phyloP scores from a whole-genome alignment of 2,797 vertebrate species.

The Phrynocephalus guinanensis region DNA sequence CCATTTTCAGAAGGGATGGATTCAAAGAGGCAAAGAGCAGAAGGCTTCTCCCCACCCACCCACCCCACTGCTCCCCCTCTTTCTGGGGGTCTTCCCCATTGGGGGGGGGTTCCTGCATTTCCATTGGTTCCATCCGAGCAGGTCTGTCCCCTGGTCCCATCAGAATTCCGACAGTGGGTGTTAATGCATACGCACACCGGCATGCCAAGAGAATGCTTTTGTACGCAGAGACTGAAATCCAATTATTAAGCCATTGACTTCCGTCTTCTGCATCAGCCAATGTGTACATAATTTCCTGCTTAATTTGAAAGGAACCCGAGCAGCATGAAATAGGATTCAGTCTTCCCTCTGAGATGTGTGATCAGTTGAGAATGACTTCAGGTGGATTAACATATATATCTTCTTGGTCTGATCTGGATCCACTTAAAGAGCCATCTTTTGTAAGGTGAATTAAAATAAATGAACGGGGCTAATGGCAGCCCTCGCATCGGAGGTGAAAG shows the following conservation, averaged over 20 bases:
- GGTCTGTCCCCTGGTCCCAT: neutral
- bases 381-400: neutral
- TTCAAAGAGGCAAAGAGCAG: neutral
- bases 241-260: neutral
- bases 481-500: neutral
- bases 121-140: neutral
- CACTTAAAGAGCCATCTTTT: neutral
- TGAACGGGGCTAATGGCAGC: neutral
- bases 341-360: neutral
- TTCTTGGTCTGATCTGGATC: neutral
- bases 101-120: neutral
- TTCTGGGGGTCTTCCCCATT: no score
- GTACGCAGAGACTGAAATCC: neutral
- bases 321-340: conserved; percentile 13
- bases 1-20: neutral
- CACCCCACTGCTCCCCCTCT: no score
- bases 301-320: neutral
- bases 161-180: no score
- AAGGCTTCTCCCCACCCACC: no score
- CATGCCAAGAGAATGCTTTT: neutral
- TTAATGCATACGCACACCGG: no score
- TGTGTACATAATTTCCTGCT: neutral
- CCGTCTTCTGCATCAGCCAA: neutral
- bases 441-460: conserved; percentile 7
- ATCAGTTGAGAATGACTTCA: neutral